A percentile compares a stretch with the other conserved stretches of the same genome.
Conservation (phyloP, 35 echinoderm and acorn worm species). For the Hemicentrotus pulcherrimus region DNA sequence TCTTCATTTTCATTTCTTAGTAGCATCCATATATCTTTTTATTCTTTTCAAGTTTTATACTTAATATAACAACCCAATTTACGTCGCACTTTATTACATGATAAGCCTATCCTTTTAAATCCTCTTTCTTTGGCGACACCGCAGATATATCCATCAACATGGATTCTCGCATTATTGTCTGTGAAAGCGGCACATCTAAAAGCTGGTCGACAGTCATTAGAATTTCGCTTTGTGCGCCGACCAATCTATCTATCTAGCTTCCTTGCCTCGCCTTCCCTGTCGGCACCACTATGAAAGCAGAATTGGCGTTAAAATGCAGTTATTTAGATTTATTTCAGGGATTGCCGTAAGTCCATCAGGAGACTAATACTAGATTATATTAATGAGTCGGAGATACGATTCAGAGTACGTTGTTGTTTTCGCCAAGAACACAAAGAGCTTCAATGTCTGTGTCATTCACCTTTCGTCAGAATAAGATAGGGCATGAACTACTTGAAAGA, state of each 20-base stretch:
- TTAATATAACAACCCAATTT: not conserved
- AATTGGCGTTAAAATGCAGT: not conserved
- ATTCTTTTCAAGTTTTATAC: not conserved
- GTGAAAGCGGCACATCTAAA: not conserved
- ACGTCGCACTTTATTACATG: not conserved
- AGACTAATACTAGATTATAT: not conserved
- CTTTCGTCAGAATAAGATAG: not conserved
- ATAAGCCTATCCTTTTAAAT: not conserved
- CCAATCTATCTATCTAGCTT: not conserved
- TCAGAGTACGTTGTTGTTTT: not conserved
- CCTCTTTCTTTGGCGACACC: not conserved
- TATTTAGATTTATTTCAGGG: not conserved
- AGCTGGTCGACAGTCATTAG: not conserved
- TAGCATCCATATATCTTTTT: not conserved
- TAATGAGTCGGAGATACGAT: not conserved
- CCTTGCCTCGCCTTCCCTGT: not conserved
- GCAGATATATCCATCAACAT: not conserved
- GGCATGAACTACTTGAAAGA: no score
- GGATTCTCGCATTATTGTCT: not conserved
- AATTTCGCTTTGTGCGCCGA: not conserved
- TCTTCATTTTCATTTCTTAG: not conserved
- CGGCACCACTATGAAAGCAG: not conserved
- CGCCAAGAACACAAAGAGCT: not conserved
- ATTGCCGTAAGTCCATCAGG: not conserved
- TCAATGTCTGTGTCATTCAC: not conserved